Percentiles rank a stretch among this genome's conserved stretches.
Evolutionary conservation across 2,797 vertebrate genomes (phyloP).

Genomic region (Artibeus jamaicensis): DNA sequence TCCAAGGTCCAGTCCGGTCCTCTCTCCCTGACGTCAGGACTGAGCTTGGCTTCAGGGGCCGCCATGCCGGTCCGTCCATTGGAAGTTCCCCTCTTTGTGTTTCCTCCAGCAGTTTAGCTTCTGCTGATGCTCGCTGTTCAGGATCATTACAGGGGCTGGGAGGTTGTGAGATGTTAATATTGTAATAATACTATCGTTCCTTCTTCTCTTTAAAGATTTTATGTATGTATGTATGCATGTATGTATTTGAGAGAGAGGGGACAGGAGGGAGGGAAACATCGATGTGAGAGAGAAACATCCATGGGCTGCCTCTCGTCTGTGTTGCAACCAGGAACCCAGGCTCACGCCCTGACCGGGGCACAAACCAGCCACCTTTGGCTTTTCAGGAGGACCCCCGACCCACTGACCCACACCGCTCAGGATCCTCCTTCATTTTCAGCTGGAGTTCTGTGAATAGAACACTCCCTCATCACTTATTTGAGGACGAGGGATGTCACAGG

Average conservation of each 20-base stretch:
- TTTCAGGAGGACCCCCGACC: too few species aligned
- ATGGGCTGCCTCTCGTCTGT: too few species aligned
- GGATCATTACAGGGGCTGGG: background rate
- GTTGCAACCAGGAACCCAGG: too few species aligned
- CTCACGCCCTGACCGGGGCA: too few species aligned
- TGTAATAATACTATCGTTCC: background rate
- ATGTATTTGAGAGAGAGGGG: too few species aligned
- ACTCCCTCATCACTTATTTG: background rate
- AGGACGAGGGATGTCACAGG: background rate
- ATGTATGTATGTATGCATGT: too few species aligned
- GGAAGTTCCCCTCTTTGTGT: background rate
- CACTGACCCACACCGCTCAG: too few species aligned
- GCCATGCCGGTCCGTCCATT: rapidly evolving
- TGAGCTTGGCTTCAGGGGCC: background rate
- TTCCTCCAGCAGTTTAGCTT: background rate
- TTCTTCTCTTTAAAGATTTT: background rate
- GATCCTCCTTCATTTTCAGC: background rate
- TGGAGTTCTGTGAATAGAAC: background rate
- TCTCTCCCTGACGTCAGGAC: rapidly evolving
- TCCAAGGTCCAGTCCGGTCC: rapidly evolving
- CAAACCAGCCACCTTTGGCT: too few species aligned
- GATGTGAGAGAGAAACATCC: too few species aligned
- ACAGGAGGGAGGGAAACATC: too few species aligned
- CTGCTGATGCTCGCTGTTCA: rapidly evolving
- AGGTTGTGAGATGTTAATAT: background rate